phyloP scores from a whole-genome alignment of 2,797 vertebrate species.

The Sparidentex hasta region DNA sequence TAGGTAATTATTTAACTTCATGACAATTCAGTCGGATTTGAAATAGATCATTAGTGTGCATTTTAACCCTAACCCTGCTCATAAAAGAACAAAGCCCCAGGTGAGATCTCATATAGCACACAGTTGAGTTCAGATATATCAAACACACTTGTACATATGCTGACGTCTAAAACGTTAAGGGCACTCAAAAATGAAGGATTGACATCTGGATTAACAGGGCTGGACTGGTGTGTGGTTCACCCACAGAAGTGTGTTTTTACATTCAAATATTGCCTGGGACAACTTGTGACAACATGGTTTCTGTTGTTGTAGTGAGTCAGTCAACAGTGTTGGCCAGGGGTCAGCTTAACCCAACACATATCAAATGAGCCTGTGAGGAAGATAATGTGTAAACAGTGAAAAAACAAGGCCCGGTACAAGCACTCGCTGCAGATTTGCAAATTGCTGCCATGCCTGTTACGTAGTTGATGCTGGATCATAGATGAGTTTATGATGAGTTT shows the following conservation, averaged over 20 bases:
- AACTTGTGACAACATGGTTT: not conserved
- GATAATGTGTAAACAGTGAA: conserved; percentile 9
- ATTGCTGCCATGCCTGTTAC: conserved; percentile 10
- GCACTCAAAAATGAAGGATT: no score
- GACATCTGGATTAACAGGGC: not conserved
- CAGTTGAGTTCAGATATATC: not conserved
- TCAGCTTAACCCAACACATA: conserved; percentile 7
- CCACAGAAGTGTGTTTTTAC: not conserved
- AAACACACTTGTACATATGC: not conserved
- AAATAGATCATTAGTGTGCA: not conserved
- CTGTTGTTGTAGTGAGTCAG: not conserved
- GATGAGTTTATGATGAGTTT: conserved; percentile 47
- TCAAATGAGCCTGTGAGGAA: not conserved
- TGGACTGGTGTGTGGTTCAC: not conserved
- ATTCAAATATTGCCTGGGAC: not conserved
- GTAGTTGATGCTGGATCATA: conserved; percentile 31
- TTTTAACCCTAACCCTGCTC: not conserved
- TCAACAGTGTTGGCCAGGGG: conserved; percentile 3
- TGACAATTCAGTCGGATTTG: not conserved
- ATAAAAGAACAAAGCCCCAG: not conserved
- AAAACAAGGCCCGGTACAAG: conserved; percentile 21
- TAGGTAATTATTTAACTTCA: not conserved
- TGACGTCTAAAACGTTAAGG: no score
- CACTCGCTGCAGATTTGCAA: not conserved
- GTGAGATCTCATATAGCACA: not conserved